Percentiles rank a stretch among this genome's conserved stretches.
phyloP scores from a whole-genome alignment of 2,888 invertebrate species.

The Oscheius myriophilus region DNA sequence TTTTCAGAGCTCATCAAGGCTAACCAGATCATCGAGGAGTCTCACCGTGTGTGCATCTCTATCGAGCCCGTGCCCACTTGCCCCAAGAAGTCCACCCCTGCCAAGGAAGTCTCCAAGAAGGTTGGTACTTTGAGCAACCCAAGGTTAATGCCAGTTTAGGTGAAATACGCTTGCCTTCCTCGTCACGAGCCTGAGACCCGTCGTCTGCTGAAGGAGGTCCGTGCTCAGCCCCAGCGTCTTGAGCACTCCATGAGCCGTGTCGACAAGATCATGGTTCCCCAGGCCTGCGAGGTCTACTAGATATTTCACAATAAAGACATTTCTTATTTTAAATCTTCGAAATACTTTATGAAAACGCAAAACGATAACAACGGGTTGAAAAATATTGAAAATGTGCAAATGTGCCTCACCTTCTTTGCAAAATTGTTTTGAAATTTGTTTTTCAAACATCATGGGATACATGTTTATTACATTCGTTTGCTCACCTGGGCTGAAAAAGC shows the following conservation, averaged over 20 bases:
- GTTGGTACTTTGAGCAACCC: conserved; percentile 8
- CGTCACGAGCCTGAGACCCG: conserved; percentile 56
- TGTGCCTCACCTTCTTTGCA: no score
- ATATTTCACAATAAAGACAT: conserved; percentile 8
- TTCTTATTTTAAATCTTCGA: background rate
- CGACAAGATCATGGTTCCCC: conserved; percentile 38
- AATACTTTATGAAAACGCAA: conserved; percentile 2
- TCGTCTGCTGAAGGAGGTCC: conserved; percentile 50
- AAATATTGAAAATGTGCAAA: no score
- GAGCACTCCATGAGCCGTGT: conserved; percentile 30
- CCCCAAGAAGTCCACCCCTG: conserved; percentile 34
- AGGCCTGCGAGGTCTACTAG: conserved; percentile 34
- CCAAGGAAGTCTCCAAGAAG: conserved; percentile 33
- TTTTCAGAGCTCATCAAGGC: conserved; percentile 51
- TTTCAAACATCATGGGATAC: no score
- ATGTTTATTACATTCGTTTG: no score
- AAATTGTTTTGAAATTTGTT: no score
- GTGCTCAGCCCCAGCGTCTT: conserved; percentile 20
- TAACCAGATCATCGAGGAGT: conserved; percentile 59
- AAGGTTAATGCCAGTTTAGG: conserved; percentile 17
- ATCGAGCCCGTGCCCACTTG: conserved; percentile 57
- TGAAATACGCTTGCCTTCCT: conserved; percentile 58
- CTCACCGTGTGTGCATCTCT: conserved; percentile 64
- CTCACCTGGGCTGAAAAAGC: no score
- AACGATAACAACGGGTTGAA: no score